phyloP scores from a whole-genome alignment of 2,888 invertebrate species.

The Chloroclysta siterata region DNA sequence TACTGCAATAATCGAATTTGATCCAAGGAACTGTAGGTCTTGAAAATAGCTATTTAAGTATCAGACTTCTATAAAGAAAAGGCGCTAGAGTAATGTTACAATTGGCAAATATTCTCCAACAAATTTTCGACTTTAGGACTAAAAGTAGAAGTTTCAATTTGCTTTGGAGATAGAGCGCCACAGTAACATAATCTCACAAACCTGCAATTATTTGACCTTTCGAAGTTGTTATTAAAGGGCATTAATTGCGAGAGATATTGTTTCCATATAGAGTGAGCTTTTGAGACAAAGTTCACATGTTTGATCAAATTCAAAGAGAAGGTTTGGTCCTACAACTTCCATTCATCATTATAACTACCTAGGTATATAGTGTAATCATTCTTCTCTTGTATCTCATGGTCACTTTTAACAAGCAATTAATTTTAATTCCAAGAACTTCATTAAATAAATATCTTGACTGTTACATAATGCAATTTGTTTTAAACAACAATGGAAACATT shows the following conservation, averaged over 20 bases:
- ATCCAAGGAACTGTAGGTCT: conserved; percentile 17
- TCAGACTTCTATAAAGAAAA: conserved; percentile 5
- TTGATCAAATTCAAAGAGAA: not conserved
- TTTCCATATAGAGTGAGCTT: conserved; percentile 5
- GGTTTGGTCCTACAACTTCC: not conserved
- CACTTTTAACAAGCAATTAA: no score
- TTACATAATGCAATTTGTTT: no score
- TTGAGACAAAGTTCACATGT: not conserved
- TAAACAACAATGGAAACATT: conserved; percentile 10
- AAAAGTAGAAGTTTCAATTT: conserved; percentile 5
- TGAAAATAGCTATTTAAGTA: conserved; percentile 8
- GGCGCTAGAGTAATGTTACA: not conserved
- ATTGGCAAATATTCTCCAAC: not conserved
- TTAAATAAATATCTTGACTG: no score
- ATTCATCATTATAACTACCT: not conserved
- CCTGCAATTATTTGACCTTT: conserved; percentile 33
- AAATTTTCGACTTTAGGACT: not conserved
- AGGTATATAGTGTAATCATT: no score
- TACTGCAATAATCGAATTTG: not conserved
- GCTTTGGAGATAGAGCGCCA: conserved; percentile 8
- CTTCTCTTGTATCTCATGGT: no score
- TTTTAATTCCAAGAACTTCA: no score
- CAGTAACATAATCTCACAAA: conserved; percentile 5
- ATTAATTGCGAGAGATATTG: conserved; percentile 25
- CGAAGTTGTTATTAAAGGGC: conserved; percentile 29